Evolutionary conservation across 2,888 invertebrate genomes (phyloP).

Genomic region (Tenthredo distinguenda): DNA sequence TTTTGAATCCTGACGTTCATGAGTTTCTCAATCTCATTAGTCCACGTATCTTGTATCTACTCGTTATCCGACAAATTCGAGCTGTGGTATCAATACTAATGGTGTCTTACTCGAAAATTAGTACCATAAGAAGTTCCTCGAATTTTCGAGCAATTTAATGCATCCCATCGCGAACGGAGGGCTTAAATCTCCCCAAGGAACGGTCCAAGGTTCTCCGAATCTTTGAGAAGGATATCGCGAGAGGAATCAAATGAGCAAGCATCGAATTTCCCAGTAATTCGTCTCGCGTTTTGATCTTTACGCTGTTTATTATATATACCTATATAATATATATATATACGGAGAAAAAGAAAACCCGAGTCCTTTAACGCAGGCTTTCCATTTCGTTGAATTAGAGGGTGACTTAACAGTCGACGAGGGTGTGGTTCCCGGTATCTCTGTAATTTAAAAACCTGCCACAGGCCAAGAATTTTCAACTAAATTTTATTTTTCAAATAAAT

Average conservation of each 20-base stretch:
- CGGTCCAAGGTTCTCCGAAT: slow-evolving; percentile 11
- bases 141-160: not conserved
- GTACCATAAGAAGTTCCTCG: not conserved
- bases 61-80: not conserved
- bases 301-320: not conserved
- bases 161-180: not conserved
- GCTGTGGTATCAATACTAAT: not conserved
- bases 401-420: not conserved
- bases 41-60: not conserved
- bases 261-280: not conserved
- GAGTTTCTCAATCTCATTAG: not conserved
- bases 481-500: not conserved
- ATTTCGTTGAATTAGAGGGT: not conserved
- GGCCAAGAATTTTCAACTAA: not conserved
- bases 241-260: not conserved
- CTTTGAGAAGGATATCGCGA: not conserved
- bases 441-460: not conserved
- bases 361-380: not conserved
- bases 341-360: not conserved
- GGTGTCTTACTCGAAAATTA: not conserved
- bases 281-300: not conserved
- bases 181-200: not conserved
- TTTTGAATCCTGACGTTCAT: not conserved
- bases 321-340: too few relatives aligned
- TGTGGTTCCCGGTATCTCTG: not conserved